Conservation (phyloP, 2,888 invertebrate species). For the Drosophila antonietae region DNA sequence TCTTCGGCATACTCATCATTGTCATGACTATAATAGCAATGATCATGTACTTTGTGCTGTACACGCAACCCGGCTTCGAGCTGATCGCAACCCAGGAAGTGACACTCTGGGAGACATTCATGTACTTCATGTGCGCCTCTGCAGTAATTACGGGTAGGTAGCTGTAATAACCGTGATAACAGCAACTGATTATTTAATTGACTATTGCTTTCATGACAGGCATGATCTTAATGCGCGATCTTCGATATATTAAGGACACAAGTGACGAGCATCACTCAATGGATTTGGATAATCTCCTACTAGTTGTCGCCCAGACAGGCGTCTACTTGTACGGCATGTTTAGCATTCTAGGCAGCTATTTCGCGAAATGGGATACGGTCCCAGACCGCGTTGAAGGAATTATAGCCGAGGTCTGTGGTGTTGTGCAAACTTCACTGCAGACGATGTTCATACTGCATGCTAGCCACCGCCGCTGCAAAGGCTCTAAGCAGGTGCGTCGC, state of each 20-base stretch:
- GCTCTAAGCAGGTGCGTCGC: constrained; percentile 88
- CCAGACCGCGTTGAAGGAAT: constrained; percentile 87
- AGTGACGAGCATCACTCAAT: constrained; percentile 85
- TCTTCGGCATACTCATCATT: constrained; percentile 90
- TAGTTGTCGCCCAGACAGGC: constrained; percentile 94
- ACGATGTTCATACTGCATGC: constrained; percentile 91
- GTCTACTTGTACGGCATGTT: constrained; percentile 95
- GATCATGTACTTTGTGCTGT: constrained; percentile 95
- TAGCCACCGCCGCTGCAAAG: constrained; percentile 90
- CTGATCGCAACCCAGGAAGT: constrained; percentile 90
- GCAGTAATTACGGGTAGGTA: constrained; percentile 86
- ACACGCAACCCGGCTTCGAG: constrained; percentile 87
- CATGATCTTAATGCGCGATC: constrained; percentile 88
- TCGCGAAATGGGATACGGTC: constrained; percentile 83
- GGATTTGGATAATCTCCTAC: constrained; percentile 90
- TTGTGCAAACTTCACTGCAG: constrained; percentile 92
- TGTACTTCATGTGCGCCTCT: constrained; percentile 89
- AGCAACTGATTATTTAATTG: neutral
- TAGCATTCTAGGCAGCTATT: constrained; percentile 89
- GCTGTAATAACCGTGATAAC: neutral
- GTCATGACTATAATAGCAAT: constrained; percentile 94
- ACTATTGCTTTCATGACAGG: constrained; percentile 79
- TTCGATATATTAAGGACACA: constrained; percentile 87
- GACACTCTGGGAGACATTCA: constrained; percentile 90
- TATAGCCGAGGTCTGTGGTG: constrained; percentile 90